A percentile compares a stretch with the other conserved stretches of the same genome.
Evolutionary conservation across 1,140 invertebrate genomes (phyloP).

Genomic region (Platyscapa corneri): DNA sequence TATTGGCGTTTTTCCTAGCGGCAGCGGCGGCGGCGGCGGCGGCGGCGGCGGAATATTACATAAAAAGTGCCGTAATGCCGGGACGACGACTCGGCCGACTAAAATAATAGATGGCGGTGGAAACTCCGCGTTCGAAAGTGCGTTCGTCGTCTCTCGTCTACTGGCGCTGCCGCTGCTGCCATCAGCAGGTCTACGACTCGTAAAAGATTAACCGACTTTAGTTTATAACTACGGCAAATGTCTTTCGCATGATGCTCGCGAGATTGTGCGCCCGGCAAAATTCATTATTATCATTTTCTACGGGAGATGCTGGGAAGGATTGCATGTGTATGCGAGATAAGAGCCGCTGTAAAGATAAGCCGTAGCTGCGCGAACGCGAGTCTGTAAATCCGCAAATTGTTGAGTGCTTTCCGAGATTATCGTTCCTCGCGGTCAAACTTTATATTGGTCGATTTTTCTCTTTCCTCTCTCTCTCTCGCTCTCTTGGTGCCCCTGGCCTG

Average conservation of each 20-base stretch:
- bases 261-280: constrained; percentile 43
- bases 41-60: neutral
- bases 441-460: constrained; percentile 36
- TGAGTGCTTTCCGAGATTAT: constrained; percentile 52
- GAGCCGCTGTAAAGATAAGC: constrained; percentile 49
- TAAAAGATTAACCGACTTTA: constrained; percentile 49
- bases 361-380: constrained; percentile 10
- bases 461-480: neutral
- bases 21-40: too few species aligned
- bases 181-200: constrained; percentile 33
- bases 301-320: constrained; percentile 38
- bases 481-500: neutral
- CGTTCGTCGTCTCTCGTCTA: neutral
- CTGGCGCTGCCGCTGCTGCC: neutral
- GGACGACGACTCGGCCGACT: too few species aligned
- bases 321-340: constrained; percentile 45
- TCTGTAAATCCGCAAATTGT: constrained; percentile 53
- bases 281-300: constrained; percentile 51
- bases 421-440: constrained; percentile 44
- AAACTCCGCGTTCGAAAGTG: neutral
- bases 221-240: constrained; percentile 46
- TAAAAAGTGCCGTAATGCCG: neutral
- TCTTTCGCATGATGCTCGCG: constrained; percentile 40
- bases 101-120: constrained; percentile 52
- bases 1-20: neutral